Evolutionary conservation across 2,113 vertebrate species (phyloP), one percentile per base, ranked within the genome.

Genomic region (Myocastor coypus): DNA sequence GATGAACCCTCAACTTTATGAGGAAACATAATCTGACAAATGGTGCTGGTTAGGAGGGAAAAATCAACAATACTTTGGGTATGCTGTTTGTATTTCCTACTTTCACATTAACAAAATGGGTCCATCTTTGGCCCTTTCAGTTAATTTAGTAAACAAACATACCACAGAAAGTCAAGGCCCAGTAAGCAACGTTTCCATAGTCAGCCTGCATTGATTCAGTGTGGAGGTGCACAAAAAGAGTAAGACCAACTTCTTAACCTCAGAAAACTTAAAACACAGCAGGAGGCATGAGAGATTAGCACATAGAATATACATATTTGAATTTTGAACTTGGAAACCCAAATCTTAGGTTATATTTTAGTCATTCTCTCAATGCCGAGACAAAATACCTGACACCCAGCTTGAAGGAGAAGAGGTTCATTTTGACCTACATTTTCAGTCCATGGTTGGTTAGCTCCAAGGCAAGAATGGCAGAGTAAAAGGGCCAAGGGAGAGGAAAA

Each of bases 1-100:
- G 40, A 86, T 59, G 34, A 68, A 52, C 46, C 34, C 19, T 91
- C n/a, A 91, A 32, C 19, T 55, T 91, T 91, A 80, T 7, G 63
- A 95, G 55, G 22, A 88, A 88, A 52, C 83, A 26, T 42, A 87
- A 5, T 78, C 37, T 92, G 63, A 92, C 40, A 75, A 89, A 85
- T 61, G 34, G 3, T 90, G 37, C 40, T 63, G n/a, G 42, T n/a
- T 87, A 55, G 59, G 69, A 90, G 59, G 28, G 50, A 75, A 89
- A 85, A 85, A 50, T 82, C 50, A 86, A 37, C 52, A 90, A n/a
- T 69, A 71, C 17, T 95, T 91, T 16, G 2, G 73, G 59, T 85
- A 30, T 12, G 40, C 30, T 66, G 26, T 86, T 92, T 90, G 40
- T 92, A 13, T 9, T 42, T 95, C 66, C 46, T 81, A 68, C 40